A percentile compares a stretch with the other conserved stretches of the same genome.
These are phyloP conservation scores for Pangasius djambal DNA, from an alignment of 2,797 vertebrate genomes.

Conservation along the genomic window DNA sequence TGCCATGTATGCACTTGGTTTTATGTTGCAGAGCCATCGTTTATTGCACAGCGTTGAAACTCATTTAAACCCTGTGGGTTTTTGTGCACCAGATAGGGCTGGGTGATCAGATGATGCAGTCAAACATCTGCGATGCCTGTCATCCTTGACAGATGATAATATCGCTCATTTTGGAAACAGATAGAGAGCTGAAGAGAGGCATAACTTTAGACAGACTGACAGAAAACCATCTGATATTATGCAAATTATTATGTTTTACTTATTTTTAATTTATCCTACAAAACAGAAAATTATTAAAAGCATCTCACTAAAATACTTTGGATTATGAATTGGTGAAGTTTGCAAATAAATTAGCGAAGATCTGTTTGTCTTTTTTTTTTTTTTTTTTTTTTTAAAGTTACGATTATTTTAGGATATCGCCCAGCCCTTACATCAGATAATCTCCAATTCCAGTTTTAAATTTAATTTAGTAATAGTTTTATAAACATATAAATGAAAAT, in stretches of 20 bases:
- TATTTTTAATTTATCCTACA: background rate
- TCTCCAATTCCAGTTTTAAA: background rate
- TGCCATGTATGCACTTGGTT: slow-evolving; percentile 26
- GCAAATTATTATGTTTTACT: background rate
- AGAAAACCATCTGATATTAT: background rate
- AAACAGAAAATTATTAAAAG: background rate
- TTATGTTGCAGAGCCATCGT: slow-evolving; percentile 24
- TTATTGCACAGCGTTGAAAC: slow-evolving; percentile 22
- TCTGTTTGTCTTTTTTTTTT: background rate
- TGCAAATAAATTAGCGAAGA: background rate
- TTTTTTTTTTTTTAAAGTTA: background rate
- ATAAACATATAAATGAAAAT: too few relatives aligned
- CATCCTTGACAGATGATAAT: background rate
- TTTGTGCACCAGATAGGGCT: slow-evolving; percentile 2
- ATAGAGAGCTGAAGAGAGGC: background rate
- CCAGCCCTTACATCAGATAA: slow-evolving; percentile 1
- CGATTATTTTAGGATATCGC: background rate
- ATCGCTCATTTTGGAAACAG: background rate
- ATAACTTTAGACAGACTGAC: background rate
- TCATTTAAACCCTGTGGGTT: background rate
- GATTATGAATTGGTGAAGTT: background rate
- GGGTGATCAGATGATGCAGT: background rate
- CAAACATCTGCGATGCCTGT: background rate
- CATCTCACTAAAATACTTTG: too few relatives aligned
- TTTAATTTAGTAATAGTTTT: too few relatives aligned